Evolutionary conservation across 2,888 invertebrate species (phyloP).

Genomic region (Limnephilus lunatus): DNA sequence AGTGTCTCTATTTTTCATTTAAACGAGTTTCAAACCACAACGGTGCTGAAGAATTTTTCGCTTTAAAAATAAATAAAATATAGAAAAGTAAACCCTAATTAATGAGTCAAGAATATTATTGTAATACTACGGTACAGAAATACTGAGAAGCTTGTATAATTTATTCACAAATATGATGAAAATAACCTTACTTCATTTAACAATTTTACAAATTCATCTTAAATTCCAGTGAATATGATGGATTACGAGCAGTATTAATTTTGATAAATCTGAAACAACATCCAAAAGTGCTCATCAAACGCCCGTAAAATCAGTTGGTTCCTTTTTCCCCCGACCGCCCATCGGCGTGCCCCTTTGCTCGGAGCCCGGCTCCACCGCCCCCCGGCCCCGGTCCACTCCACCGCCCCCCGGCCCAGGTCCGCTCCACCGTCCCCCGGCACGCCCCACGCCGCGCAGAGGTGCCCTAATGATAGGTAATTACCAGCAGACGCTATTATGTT

Average conservation of each 20-base stretch:
- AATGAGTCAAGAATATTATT: background rate
- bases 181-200: background rate
- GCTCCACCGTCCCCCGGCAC: conserved; percentile 64
- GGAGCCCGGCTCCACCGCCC: conserved; percentile 38
- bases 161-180: background rate
- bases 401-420: conserved; percentile 61
- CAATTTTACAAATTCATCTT: background rate
- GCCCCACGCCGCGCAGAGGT: conserved; percentile 60
- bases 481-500: conserved; percentile 67
- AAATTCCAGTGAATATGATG: background rate
- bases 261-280: background rate
- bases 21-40: too few relatives aligned
- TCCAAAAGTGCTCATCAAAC: background rate
- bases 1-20: too few relatives aligned
- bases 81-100: too few relatives aligned
- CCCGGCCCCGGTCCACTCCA: conserved; percentile 45
- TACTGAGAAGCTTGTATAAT: background rate
- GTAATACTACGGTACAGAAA: background rate
- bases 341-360: background rate
- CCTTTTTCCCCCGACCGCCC: background rate
- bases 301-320: background rate
- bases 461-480: conserved; percentile 70
- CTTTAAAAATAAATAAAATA: too few relatives aligned
- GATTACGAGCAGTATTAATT: background rate
- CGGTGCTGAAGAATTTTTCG: too few relatives aligned